Conservation (phyloP, 1,140 invertebrate genomes). For the Paramacrobiotus metropolitanus region DNA sequence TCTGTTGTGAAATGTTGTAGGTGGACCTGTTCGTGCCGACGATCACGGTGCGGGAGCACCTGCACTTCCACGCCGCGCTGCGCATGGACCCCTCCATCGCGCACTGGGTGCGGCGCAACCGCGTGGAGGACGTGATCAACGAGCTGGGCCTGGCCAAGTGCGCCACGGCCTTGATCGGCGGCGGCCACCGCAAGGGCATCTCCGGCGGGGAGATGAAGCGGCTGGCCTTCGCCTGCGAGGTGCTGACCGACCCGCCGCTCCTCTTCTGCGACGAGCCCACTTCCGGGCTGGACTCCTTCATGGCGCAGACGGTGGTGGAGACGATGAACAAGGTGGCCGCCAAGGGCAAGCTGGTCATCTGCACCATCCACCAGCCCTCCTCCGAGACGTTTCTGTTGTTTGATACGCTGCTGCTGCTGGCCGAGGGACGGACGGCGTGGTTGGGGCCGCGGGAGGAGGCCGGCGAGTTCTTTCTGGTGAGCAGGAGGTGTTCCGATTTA, state of each 20-base stretch:
- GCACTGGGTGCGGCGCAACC: conserved; percentile 30
- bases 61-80: conserved; percentile 38
- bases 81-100: conserved; percentile 43
- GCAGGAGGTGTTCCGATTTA: too few relatives aligned
- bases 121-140: conserved; percentile 37
- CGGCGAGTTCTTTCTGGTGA: conserved; percentile 15
- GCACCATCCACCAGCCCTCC: conserved; percentile 51
- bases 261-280: conserved; percentile 23
- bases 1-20: not conserved
- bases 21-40: not conserved
- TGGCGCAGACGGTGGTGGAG: conserved; percentile 42
- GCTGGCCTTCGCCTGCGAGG: conserved; percentile 21
- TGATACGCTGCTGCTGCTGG: conserved; percentile 18
- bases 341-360: conserved; percentile 19
- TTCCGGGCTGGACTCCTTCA: conserved; percentile 48
- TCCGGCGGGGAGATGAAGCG: conserved; percentile 22
- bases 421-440: conserved; percentile 19
- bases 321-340: conserved; percentile 34
- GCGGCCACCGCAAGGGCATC: conserved; percentile 14
- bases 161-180: not conserved
- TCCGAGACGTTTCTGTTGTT: conserved; percentile 46
- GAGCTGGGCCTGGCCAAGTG: conserved; percentile 9
- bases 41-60: not conserved
- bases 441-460: conserved; percentile 16
- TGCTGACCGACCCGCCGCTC: conserved; percentile 21